Base-by-base conservation (phyloP, 2,888 invertebrate species). In the Mythimna loreyi region DNA sequence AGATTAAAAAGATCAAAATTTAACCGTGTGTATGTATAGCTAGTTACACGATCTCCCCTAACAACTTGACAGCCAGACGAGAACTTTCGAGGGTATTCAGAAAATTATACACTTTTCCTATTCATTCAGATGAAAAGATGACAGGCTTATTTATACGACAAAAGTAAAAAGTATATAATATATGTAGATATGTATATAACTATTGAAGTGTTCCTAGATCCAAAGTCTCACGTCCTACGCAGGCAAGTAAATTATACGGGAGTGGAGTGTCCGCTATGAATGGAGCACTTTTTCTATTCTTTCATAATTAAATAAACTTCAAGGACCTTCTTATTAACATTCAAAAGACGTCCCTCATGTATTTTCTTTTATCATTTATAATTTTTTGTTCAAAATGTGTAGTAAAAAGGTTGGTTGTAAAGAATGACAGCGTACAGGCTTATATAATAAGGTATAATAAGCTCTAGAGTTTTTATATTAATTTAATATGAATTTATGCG, bases 281-380 rank as follows among this genome's bases (percentile, higher is more conserved):
- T 71, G 9, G 78, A 81, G 83, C 64, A 82, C 82, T 63, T 79
- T 77, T 82, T 86, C 75, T 78, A 86, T 87, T 84, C 90, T 89
- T 86, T 87, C 84, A 87, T 92, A 90, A 92, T 91, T 91, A 90
- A 91, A 91, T 92, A 87, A 89, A 88, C 87, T 86, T 83, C 85
- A 82, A 86, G 88, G 75, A 86, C 84, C 85, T 70, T 82, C 81
- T 84, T 81, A 87, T 92, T 91, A 88, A 87, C 84, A 90, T 90
- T 91, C 87, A 89, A 85, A 87, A 84, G 86, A 82, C 76, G 68
- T 58, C 61, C 55, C 67, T 75, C 43, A 73, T 62, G 49, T 59
- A 64, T 71, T 71, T 61, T 55, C 49, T 62, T 66, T 67, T 52
- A 52, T 33, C 33, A 50, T 45, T 60, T 56, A 71, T 40, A 40